These are phyloP conservation scores for Galago senegalensis DNA, from an alignment of 2,797 vertebrate species.

Conservation along the genomic window DNA sequence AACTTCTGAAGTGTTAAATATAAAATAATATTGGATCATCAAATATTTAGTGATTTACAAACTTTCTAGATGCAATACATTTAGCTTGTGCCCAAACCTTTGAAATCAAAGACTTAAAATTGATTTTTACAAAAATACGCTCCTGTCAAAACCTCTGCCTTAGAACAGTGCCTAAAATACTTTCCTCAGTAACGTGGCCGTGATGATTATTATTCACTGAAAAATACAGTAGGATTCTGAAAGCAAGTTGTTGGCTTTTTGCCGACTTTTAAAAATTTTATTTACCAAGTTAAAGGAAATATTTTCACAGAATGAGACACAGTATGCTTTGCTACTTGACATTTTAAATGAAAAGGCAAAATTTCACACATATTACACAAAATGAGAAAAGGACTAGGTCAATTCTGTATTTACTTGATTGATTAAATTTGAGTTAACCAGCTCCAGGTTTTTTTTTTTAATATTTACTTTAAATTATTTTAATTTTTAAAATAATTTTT, in stretches of 20 bases:
- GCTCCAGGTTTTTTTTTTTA: not conserved
- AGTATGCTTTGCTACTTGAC: not conserved
- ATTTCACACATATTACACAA: not conserved
- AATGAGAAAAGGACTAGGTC: not conserved
- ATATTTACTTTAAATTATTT: not conserved
- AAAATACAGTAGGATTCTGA: not conserved
- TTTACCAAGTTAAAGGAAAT: conserved; percentile 30
- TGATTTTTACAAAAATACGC: not conserved
- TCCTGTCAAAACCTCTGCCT: not conserved
- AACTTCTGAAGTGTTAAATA: not conserved
- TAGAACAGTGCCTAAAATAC: not conserved
- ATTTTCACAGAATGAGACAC: not conserved
- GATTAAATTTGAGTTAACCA: not conserved
- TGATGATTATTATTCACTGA: not conserved
- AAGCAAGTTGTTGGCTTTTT: not conserved
- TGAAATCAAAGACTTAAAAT: not conserved
- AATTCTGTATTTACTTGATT: not conserved
- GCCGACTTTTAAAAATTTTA: not conserved
- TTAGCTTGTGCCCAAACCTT: not conserved
- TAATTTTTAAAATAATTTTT: no score
- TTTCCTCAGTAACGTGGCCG: not conserved
- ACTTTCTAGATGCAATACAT: not conserved
- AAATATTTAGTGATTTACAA: not conserved
- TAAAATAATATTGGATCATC: not conserved
- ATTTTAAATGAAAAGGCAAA: not conserved